Conservation (phyloP, 2,888 invertebrate species). For the Plebejus argus region DNA sequence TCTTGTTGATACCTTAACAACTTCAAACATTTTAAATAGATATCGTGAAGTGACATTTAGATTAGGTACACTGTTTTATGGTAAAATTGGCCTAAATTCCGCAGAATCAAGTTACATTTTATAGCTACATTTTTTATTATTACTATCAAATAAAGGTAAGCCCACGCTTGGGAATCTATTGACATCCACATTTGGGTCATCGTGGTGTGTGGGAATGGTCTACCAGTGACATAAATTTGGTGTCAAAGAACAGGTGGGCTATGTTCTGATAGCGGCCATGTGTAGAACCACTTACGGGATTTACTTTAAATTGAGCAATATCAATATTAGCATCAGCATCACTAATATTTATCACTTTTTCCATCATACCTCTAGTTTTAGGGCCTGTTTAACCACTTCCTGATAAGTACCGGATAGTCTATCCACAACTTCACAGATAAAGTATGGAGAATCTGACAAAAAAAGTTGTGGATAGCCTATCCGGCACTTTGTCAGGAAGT, state of each 20-base stretch:
- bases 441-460: too few relatives aligned
- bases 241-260: slow-evolving; percentile 20
- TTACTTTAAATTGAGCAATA: background rate
- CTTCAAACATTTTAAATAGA: background rate
- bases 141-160: background rate
- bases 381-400: too few relatives aligned
- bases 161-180: slow-evolving; percentile 13
- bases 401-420: too few relatives aligned
- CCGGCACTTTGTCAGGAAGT: too few relatives aligned
- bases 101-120: background rate
- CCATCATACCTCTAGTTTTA: too few relatives aligned
- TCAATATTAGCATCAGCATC: background rate
- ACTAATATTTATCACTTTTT: too few relatives aligned
- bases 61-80: background rate
- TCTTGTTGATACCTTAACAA: too few relatives aligned
- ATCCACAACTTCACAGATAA: too few relatives aligned
- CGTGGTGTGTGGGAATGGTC: slow-evolving; percentile 17
- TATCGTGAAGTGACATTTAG: background rate
- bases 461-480: too few relatives aligned
- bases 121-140: slow-evolving; percentile 1
- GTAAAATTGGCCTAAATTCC: background rate
- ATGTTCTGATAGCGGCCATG: background rate
- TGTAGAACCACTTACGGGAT: background rate
- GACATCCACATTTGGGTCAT: slow-evolving; percentile 1
- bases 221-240: background rate